Conservation (phyloP, 2,797 vertebrate genomes). For the Acrossocheilus fasciatus region DNA sequence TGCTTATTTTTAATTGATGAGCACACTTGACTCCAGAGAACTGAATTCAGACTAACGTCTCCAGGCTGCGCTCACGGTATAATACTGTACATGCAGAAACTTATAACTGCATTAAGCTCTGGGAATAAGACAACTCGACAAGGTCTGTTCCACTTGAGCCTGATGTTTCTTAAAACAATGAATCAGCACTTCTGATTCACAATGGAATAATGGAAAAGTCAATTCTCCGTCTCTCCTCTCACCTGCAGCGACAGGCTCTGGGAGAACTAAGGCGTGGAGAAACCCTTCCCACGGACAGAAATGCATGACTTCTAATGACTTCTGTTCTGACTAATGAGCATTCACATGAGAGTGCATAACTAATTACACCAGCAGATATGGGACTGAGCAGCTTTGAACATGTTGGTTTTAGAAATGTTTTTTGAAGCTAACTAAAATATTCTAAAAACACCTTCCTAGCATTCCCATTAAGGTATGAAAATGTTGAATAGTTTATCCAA, state of each 20-base stretch:
- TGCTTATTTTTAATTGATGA: slow-evolving; percentile 27
- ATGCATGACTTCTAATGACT: slow-evolving; percentile 22
- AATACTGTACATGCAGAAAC: slow-evolving; percentile 5
- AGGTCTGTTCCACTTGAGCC: not conserved
- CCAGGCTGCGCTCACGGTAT: not conserved
- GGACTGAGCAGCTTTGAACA: slow-evolving; percentile 9
- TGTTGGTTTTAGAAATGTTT: slow-evolving; percentile 9
- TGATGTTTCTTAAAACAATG: slow-evolving; percentile 5
- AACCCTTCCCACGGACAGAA: slow-evolving; percentile 8
- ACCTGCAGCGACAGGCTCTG: not conserved
- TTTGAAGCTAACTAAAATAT: not conserved
- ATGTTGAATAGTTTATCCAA: not conserved
- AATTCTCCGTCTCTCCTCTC: not conserved
- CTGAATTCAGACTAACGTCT: slow-evolving; percentile 16
- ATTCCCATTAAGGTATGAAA: not conserved
- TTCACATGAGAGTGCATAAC: slow-evolving; percentile 27
- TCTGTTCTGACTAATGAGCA: slow-evolving; percentile 21
- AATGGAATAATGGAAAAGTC: not conserved
- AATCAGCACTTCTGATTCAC: slow-evolving; percentile 20
- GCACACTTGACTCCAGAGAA: not conserved
- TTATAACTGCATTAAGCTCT: not conserved
- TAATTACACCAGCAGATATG: slow-evolving; percentile 34
- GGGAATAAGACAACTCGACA: not conserved
- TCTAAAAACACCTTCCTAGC: not conserved
- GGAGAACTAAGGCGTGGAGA: not conserved